Base-by-base conservation (phyloP, 2,797 vertebrate genomes). In the Sternarchorhynchus goeldii region DNA sequence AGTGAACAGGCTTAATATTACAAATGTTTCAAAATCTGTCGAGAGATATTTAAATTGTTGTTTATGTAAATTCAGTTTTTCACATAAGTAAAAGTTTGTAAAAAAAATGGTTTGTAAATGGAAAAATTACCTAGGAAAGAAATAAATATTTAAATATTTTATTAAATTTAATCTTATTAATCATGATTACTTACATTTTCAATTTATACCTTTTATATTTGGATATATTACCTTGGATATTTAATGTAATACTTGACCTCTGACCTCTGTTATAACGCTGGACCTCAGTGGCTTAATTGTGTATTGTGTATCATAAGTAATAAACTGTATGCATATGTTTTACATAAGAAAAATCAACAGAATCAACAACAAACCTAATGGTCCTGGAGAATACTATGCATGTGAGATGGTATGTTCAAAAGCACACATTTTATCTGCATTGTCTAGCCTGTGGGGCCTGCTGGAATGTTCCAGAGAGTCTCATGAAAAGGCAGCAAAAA, bases 401-500 rank as follows among this genome's bases (percentile, higher is more conserved):
- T n/a, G n/a, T n/a, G 36, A 34, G 63, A 39, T 5, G n/a, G 10
- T 36, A 65, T n/a, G 63, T 18, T 6, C n/a, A 39, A 36, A 65
- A 39, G 31, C 36, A 17, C 36, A 65, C 7, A 65, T 32, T 36
- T 39, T 17, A 39, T 7, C 63, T 65, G 17, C n/a, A 65, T 65
- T 34, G 63, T 65, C 59, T 31, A 8, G 59, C 25, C 21, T 29
- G 21, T 60, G 59, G 25, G 59, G 25, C 21, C 56, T n/a, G 45
- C 21, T 75, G 73, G 64, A 4, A 53, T 57, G 32, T 66, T 57
- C 74, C 29, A 56, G 74, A 67, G 56, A 76, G 14, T 66, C 21
- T n/a, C 50, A 77, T 65, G 65, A 56, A 76, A 58, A 64, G 25
- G 25, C 25, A 41, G 39, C 4, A 10, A 41, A 41, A 41, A 6